Conservation (phyloP, 1,140 invertebrate species). For the Hycleus cichorii region DNA sequence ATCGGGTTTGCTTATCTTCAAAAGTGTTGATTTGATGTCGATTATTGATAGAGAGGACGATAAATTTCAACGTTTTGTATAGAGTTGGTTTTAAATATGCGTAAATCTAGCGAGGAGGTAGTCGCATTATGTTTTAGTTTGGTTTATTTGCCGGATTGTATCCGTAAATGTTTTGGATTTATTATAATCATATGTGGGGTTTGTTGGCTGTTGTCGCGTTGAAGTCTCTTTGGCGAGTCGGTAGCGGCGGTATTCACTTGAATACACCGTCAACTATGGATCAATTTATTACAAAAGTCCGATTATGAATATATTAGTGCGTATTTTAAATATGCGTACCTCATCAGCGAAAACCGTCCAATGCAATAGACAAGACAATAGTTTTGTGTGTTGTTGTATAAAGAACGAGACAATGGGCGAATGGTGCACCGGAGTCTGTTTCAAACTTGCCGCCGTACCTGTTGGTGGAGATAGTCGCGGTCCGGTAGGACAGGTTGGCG, state of each 20-base stretch:
- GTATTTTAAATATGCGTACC: slow-evolving; percentile 26
- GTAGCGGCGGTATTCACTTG: neutral
- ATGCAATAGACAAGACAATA: slow-evolving; percentile 37
- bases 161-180: slow-evolving; percentile 28
- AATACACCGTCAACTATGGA: neutral
- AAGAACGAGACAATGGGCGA: slow-evolving; percentile 27
- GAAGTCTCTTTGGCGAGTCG: slow-evolving; percentile 10
- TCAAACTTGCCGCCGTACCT: slow-evolving; percentile 33
- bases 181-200: slow-evolving; percentile 28
- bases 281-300: slow-evolving; percentile 12
- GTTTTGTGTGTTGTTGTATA: slow-evolving; percentile 29
- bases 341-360: slow-evolving; percentile 24
- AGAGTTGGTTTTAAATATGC: slow-evolving; percentile 25
- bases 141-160: slow-evolving; percentile 25
- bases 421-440: slow-evolving; percentile 21
- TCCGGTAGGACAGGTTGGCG: slow-evolving; percentile 28
- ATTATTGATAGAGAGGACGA: no score
- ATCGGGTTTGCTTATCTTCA: no score
- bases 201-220: slow-evolving; percentile 1
- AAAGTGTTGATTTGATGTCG: no score
- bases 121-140: slow-evolving; percentile 31
- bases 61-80: neutral
- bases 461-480: neutral
- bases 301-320: slow-evolving; percentile 30
- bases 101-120: slow-evolving; percentile 29